Conservation (phyloP, 2,113 vertebrate genomes). For the Malurus alboscapulatus region DNA sequence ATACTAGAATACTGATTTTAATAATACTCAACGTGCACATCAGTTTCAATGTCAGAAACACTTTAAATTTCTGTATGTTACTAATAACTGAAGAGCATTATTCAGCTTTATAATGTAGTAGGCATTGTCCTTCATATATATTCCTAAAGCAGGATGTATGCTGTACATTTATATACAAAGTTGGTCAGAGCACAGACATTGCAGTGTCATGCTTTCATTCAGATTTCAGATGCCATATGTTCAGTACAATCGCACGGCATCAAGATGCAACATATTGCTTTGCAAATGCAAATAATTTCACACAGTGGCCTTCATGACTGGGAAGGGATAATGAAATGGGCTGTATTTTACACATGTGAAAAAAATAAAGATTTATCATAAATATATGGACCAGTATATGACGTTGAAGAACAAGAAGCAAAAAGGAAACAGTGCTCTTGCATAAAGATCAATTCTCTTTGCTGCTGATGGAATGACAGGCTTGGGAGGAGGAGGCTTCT, state of each 20-base stretch:
- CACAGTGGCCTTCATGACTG: slow-evolving; percentile 66
- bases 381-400: slow-evolving; percentile 97
- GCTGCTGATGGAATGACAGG: slow-evolving; percentile 96
- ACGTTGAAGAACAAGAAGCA: slow-evolving; percentile 98
- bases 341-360: slow-evolving; percentile 59
- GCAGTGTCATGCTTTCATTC: slow-evolving; percentile 81
- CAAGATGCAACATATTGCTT: slow-evolving; percentile 78
- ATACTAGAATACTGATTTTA: slow-evolving; percentile 64
- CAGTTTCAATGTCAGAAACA: slow-evolving; percentile 67
- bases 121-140: slow-evolving; percentile 59
- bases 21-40: slow-evolving; percentile 74
- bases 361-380: slow-evolving; percentile 80
- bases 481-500: slow-evolving; percentile 92
- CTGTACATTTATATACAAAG: slow-evolving; percentile 75
- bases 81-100: slow-evolving; percentile 48
- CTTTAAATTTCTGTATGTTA: slow-evolving; percentile 63
- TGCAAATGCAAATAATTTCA: slow-evolving; percentile 75
- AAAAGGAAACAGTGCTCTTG: slow-evolving; percentile 96
- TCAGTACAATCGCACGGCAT: slow-evolving; percentile 73
- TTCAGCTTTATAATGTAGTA: slow-evolving; percentile 59
- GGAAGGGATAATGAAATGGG: slow-evolving; percentile 58
- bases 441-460: slow-evolving; percentile 93
- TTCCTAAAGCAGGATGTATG: slow-evolving; percentile 70
- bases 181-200: slow-evolving; percentile 69
- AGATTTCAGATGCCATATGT: slow-evolving; percentile 67